Conservation (phyloP, 2,113 vertebrate species). For the Calidris pugnax region DNA sequence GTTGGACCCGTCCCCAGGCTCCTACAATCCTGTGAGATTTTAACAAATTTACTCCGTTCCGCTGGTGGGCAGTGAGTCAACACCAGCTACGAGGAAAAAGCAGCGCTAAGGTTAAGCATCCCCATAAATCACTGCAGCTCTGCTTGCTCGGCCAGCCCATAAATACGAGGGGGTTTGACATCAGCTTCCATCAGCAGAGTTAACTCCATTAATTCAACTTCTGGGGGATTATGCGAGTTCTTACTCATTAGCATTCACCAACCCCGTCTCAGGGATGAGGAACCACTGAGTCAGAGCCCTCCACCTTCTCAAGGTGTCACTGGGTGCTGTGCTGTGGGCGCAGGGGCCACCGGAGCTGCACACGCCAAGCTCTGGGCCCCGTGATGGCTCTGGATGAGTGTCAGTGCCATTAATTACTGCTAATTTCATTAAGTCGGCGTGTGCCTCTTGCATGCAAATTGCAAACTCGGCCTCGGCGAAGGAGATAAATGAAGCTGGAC, state of each 20-base stretch:
- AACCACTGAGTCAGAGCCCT: not conserved
- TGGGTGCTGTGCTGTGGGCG: not conserved
- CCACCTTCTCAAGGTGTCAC: accelerated
- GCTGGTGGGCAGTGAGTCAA: not conserved
- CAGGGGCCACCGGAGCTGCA: accelerated
- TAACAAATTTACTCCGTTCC: not conserved
- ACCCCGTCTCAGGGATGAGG: not conserved
- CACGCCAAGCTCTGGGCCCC: not conserved
- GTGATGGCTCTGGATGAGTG: accelerated
- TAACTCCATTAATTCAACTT: not conserved
- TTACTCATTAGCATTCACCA: not conserved
- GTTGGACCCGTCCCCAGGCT: not conserved
- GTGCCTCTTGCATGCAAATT: not conserved
- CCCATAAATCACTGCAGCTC: constrained; percentile 7
- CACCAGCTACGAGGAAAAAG: not conserved
- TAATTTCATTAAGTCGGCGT: not conserved
- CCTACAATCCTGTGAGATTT: not conserved
- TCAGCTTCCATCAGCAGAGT: constrained; percentile 25
- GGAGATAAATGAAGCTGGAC: not conserved
- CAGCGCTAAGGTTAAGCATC: not conserved
- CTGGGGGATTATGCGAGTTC: not conserved
- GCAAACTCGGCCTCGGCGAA: not conserved
- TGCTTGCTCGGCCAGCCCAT: not conserved
- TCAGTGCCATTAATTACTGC: not conserved
- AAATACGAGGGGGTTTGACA: not conserved